Percentiles rank a stretch among this genome's conserved stretches.
These are phyloP conservation scores for Siphlonurus alternatus DNA, from an alignment of 2,888 invertebrate species.

Conservation along the genomic window DNA sequence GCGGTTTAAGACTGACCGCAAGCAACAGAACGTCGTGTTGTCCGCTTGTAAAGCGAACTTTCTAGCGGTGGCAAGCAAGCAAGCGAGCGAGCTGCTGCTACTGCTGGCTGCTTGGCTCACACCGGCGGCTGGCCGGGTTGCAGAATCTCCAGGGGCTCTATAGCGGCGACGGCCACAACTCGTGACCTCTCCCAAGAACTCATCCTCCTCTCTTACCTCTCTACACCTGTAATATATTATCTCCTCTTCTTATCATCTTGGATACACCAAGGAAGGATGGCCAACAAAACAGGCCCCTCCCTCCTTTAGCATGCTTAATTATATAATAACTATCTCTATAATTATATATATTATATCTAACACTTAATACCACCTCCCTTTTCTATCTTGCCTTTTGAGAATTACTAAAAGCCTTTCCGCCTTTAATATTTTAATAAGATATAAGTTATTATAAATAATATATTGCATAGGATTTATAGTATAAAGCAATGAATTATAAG, in stretches of 20 bases:
- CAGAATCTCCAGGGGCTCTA: too few species aligned
- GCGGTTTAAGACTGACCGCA: too few species aligned
- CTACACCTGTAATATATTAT: not conserved
- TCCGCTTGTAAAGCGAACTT: too few species aligned
- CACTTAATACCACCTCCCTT: too few species aligned
- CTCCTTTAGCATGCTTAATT: not conserved
- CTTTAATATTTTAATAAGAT: not conserved
- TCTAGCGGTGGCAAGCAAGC: not conserved
- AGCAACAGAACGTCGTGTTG: too few species aligned
- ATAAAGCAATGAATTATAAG: not conserved
- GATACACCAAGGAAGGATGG: not conserved
- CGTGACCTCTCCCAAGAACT: not conserved
- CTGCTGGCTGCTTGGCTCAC: too few species aligned
- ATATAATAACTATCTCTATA: not conserved
- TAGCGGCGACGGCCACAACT: not conserved
- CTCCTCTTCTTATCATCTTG: not conserved
- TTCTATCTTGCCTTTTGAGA: too few species aligned
- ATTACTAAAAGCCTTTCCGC: not conserved
- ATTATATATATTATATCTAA: slow-evolving; percentile 1
- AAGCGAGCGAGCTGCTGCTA: not conserved
- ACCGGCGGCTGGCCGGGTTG: not conserved
- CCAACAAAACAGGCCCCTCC: not conserved
- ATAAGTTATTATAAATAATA: not conserved
- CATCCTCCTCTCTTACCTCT: not conserved
- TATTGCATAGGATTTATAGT: not conserved